Percentiles rank a stretch among this genome's conserved stretches.
These are phyloP conservation scores for Antennarius striatus DNA, from an alignment of 2,113 vertebrate genomes.

Conservation along the genomic window DNA sequence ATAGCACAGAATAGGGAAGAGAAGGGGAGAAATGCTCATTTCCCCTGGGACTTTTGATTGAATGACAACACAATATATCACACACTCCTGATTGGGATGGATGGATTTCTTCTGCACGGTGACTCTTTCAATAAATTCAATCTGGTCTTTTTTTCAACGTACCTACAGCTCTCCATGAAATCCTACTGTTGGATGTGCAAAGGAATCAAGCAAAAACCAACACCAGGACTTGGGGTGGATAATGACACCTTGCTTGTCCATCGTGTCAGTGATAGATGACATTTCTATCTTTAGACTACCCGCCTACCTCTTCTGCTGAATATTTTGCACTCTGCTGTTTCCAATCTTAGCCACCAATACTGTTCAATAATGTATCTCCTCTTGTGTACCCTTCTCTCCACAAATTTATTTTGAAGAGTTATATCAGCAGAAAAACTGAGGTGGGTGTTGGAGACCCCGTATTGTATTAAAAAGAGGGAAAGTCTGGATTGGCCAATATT, in stretches of 20 bases:
- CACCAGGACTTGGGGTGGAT: constrained; percentile 13
- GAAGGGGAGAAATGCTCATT: constrained; percentile 8
- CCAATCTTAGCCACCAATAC: constrained; percentile 75
- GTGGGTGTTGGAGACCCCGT: constrained; percentile 1
- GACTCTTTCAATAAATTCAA: constrained; percentile 18
- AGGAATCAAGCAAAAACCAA: constrained; percentile 33
- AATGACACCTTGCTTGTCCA: constrained; percentile 42
- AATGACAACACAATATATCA: constrained; percentile 60
- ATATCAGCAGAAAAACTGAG: constrained; percentile 48
- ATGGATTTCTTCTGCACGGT: constrained; percentile 1
- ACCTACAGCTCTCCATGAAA: constrained; percentile 2
- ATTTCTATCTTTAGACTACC: constrained; percentile 76
- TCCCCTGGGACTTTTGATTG: constrained; percentile 20
- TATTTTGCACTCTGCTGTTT: constrained; percentile 42
- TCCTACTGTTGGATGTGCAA: constrained; percentile 7
- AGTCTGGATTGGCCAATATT: constrained; percentile 8
- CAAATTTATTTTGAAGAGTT: constrained; percentile 45
- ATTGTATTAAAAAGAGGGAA: constrained; percentile 39
- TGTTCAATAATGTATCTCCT: constrained; percentile 77
- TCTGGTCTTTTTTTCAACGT: neutral
- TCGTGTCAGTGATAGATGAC: constrained; percentile 59
- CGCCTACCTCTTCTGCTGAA: constrained; percentile 33
- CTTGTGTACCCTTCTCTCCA: constrained; percentile 21
- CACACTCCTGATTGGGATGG: neutral
- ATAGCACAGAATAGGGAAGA: constrained; percentile 40